These are phyloP conservation scores for Sprattus sprattus DNA, from an alignment of 2,113 vertebrate genomes.

Conservation along the genomic window DNA sequence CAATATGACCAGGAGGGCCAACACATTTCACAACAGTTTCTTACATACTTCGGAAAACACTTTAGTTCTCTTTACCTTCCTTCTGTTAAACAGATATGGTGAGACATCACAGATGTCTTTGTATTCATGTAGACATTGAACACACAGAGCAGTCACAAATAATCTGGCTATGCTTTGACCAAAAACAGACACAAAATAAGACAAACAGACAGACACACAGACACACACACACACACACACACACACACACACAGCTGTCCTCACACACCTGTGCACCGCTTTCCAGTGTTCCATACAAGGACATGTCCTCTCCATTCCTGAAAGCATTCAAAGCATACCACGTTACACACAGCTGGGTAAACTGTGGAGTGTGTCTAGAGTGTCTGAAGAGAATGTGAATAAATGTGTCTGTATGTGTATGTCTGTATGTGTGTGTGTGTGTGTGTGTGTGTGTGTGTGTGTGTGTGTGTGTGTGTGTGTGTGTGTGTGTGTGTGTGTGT, in stretches of 20 bases:
- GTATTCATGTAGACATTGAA: neutral
- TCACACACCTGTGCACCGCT: constrained; percentile 12
- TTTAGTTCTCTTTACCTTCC: too few species aligned
- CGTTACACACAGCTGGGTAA: neutral
- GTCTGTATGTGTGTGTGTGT: neutral
- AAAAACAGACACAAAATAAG: neutral
- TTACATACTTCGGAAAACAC: neutral
- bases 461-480: constrained; percentile 19
- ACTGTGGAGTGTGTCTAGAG: neutral
- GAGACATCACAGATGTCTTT: neutral
- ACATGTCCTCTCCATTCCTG: neutral
- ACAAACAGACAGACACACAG: neutral
- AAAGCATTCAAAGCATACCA: neutral
- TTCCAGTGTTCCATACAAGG: neutral
- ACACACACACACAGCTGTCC: neutral
- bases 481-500: constrained; percentile 1
- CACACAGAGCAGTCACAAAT: neutral
- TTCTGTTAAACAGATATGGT: neutral
- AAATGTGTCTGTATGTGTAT: neutral
- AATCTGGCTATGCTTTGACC: neutral
- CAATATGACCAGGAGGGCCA: neutral
- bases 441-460: constrained; percentile 22
- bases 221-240: constrained; percentile 7
- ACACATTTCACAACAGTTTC: neutral
- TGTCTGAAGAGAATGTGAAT: neutral